These are phyloP conservation scores for Esperia sulphurella DNA, from an alignment of 2,888 invertebrate genomes.

Conservation along the genomic window DNA sequence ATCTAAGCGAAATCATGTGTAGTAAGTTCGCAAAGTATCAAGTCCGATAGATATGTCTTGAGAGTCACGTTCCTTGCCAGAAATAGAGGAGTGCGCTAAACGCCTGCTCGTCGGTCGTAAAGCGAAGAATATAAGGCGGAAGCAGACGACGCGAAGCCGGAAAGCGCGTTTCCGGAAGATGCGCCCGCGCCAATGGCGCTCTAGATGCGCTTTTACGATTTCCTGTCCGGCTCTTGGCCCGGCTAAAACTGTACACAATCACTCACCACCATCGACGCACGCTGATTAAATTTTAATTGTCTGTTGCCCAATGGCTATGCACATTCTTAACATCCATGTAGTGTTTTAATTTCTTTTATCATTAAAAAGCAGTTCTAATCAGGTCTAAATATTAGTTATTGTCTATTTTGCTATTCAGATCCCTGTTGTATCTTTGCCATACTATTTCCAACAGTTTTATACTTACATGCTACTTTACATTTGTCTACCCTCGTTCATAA, in stretches of 20 bases:
- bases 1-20: no score
- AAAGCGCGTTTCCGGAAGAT: slow-evolving; percentile 68
- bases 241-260: slow-evolving; percentile 38
- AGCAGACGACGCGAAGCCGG: slow-evolving; percentile 53
- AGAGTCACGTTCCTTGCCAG: slow-evolving; percentile 22
- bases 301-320: neutral
- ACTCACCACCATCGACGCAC: slow-evolving; percentile 28
- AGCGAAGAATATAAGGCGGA: slow-evolving; percentile 59
- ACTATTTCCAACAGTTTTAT: no score
- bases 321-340: neutral
- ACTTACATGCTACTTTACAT: no score
- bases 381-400: no score
- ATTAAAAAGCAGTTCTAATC: no score
- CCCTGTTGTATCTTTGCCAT: no score
- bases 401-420: no score
- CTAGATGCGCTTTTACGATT: slow-evolving; percentile 74
- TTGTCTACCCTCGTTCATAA: no score
- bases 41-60: slow-evolving; percentile 8
- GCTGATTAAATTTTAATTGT: neutral
- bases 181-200: slow-evolving; percentile 51
- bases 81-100: slow-evolving; percentile 54
- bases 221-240: slow-evolving; percentile 58
- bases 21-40: neutral
- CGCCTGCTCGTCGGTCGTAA: slow-evolving; percentile 40
- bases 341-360: no score